Conservation (phyloP, 2,113 vertebrate species). For the Proterorhinus semilunaris region DNA sequence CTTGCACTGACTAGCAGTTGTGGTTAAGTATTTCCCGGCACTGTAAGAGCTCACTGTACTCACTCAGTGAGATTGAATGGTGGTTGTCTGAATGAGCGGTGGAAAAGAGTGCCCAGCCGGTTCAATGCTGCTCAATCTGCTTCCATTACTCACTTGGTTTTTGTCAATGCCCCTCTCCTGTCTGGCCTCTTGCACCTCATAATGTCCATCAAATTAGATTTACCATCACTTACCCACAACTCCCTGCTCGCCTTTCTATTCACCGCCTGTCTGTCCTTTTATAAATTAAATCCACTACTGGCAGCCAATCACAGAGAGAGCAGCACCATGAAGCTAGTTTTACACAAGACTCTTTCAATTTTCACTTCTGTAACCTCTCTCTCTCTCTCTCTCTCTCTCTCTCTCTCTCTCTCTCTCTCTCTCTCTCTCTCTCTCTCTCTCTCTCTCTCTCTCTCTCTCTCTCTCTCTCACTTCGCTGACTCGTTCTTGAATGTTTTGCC, state of each 20-base stretch:
- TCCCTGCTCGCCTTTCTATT: slow-evolving; percentile 15
- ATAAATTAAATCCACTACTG: slow-evolving; percentile 39
- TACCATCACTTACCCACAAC: slow-evolving; percentile 34
- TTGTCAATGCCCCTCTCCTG: slow-evolving; percentile 23
- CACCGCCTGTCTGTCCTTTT: slow-evolving; percentile 16
- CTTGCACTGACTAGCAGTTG: neutral
- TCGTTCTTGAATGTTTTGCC: neutral
- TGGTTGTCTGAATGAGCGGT: slow-evolving; percentile 12
- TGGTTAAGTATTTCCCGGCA: neutral
- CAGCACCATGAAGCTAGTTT: slow-evolving; percentile 17
- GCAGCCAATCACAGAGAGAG: slow-evolving; percentile 16
- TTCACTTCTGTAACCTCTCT: neutral
- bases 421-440: too few species aligned
- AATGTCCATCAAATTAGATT: slow-evolving; percentile 48
- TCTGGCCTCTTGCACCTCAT: slow-evolving; percentile 21
- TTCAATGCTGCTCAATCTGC: slow-evolving; percentile 17
- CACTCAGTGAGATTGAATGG: slow-evolving; percentile 14
- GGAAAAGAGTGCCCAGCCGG: slow-evolving; percentile 12
- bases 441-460: neutral
- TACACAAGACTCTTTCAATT: slow-evolving; percentile 35
- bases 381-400: too few species aligned
- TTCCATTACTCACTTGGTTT: slow-evolving; percentile 38
- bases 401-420: too few species aligned
- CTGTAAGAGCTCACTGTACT: slow-evolving; percentile 2
- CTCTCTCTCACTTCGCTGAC: neutral